A percentile compares a stretch with the other conserved stretches of the same genome.
Evolutionary conservation across 2,888 invertebrate genomes (phyloP).

Genomic region (Dendrolimus houi): DNA sequence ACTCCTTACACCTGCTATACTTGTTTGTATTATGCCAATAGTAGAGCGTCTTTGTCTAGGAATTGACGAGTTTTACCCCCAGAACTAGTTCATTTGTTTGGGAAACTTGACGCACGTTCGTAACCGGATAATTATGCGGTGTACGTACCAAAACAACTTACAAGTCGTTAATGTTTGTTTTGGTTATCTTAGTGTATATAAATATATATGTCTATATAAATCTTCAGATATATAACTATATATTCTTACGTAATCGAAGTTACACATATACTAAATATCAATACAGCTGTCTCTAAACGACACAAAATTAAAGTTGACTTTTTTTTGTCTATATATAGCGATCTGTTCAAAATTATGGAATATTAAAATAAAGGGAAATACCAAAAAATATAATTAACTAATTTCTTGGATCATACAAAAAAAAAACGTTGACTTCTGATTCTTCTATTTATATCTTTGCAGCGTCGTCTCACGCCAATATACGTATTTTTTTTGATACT

Average conservation of each 20-base stretch:
- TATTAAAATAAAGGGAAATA: too few relatives aligned
- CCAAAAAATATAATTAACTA: too few relatives aligned
- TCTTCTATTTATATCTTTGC: too few relatives aligned
- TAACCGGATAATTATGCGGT: conserved; percentile 3
- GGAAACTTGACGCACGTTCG: conserved; percentile 10
- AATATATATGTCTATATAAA: background rate
- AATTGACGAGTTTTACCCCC: conserved; percentile 32
- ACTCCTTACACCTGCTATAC: conserved; percentile 29
- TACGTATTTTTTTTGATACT: too few relatives aligned
- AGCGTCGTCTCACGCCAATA: too few relatives aligned
- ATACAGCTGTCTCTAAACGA: too few relatives aligned
- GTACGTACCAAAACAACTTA: background rate
- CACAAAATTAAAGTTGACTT: too few relatives aligned
- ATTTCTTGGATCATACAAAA: too few relatives aligned
- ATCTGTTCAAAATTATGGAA: too few relatives aligned
- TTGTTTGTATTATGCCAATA: conserved; percentile 37
- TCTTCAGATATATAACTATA: background rate
- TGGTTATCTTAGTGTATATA: background rate
- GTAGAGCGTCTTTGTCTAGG: conserved; percentile 34
- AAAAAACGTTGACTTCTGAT: too few relatives aligned
- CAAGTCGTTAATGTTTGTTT: conserved; percentile 2
- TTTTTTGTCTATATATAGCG: too few relatives aligned
- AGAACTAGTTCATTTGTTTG: conserved; percentile 28
- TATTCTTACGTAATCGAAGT: background rate
- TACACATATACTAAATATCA: too few relatives aligned